These are phyloP conservation scores for Diaperis boleti DNA, from an alignment of 2,888 invertebrate genomes.

Conservation along the genomic window DNA sequence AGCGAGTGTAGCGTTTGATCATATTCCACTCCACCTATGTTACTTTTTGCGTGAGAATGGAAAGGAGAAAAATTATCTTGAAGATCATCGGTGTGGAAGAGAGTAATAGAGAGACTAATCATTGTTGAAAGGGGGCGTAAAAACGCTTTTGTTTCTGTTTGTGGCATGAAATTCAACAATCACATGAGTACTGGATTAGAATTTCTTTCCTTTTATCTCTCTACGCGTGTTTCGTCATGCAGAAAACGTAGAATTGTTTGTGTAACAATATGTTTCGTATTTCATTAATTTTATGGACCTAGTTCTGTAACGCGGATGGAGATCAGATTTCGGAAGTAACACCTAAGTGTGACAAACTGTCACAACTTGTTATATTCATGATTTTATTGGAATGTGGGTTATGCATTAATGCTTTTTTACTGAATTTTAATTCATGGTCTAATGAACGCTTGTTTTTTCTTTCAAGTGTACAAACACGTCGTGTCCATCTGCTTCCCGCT, in stretches of 20 bases:
- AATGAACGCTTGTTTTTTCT: background rate
- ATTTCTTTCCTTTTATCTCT: background rate
- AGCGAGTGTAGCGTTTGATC: slow-evolving; percentile 19
- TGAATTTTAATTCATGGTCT: too few relatives aligned
- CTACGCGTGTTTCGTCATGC: background rate
- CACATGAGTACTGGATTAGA: background rate
- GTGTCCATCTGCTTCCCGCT: slow-evolving; percentile 4
- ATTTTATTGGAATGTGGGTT: too few relatives aligned
- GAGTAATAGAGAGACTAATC: slow-evolving; percentile 22
- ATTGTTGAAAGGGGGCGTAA: slow-evolving; percentile 11
- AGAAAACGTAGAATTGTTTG: background rate
- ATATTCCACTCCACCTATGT: slow-evolving; percentile 20
- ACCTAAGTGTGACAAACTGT: too few relatives aligned
- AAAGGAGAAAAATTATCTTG: slow-evolving; percentile 34
- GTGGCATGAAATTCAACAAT: background rate
- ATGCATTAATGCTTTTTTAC: too few relatives aligned
- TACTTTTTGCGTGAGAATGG: slow-evolving; percentile 27
- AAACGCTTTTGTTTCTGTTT: slow-evolving; percentile 2
- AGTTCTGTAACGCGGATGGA: background rate
- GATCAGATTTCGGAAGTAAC: background rate
- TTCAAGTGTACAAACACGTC: background rate
- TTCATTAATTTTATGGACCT: background rate
- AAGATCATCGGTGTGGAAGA: slow-evolving; percentile 31
- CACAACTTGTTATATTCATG: too few relatives aligned
- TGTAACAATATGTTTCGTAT: background rate